Conservation (phyloP, 2,113 vertebrate genomes). For the Sigmodon hispidus region DNA sequence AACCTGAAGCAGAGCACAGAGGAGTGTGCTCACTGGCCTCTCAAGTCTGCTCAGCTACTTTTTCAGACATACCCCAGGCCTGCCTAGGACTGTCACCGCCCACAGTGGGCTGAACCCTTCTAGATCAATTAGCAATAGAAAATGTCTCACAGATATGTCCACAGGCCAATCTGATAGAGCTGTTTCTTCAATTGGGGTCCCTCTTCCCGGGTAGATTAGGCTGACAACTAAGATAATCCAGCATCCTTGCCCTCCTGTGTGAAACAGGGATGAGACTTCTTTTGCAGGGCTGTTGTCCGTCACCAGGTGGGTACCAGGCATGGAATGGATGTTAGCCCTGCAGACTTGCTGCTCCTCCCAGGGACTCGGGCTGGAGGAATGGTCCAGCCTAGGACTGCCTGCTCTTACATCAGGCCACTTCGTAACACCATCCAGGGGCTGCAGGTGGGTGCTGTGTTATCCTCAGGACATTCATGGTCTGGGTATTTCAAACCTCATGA, state of each 20-base stretch:
- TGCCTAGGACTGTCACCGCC: background rate
- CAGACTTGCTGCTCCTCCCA: background rate
- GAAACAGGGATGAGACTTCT: accelerated
- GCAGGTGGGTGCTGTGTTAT: background rate
- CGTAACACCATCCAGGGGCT: background rate
- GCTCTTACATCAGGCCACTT: background rate
- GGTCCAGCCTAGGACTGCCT: background rate
- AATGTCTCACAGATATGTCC: background rate
- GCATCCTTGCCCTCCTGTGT: background rate
- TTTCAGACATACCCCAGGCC: background rate
- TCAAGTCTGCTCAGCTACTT: background rate
- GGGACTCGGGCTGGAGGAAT: background rate
- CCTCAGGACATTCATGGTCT: background rate
- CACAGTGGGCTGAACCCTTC: background rate
- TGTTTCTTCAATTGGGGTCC: background rate
- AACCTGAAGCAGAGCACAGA: background rate
- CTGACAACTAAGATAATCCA: background rate
- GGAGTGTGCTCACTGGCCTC: background rate
- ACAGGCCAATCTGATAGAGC: background rate
- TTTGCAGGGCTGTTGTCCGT: background rate
- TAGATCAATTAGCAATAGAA: background rate
- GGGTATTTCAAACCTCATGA: background rate
- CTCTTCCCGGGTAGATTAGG: background rate
- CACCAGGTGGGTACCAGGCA: no score
- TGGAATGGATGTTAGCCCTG: background rate